These are phyloP conservation scores for Calidris pugnax DNA, from an alignment of 2,113 vertebrate species.

Conservation along the genomic window DNA sequence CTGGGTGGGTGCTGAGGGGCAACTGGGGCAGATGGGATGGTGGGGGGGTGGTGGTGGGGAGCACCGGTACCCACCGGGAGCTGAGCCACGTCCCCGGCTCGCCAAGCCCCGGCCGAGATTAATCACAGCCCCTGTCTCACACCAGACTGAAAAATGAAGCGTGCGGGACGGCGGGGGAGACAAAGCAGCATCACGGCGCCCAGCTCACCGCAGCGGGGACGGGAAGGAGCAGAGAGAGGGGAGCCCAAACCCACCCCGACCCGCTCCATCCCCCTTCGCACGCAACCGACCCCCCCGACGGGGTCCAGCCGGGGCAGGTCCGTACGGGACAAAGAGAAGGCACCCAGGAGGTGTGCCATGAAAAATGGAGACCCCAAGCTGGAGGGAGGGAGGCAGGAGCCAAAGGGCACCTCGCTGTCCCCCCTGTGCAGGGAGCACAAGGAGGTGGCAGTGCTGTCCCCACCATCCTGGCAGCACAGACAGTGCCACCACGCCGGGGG, in stretches of 20 bases:
- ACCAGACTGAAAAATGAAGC: conserved; percentile 61
- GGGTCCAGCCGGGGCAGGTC: neutral
- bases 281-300: neutral
- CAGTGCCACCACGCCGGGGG: fast-evolving
- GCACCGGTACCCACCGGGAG: neutral
- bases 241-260: neutral
- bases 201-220: neutral
- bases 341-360: neutral
- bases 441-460: neutral
- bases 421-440: neutral
- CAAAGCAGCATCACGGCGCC: conserved; percentile 18
- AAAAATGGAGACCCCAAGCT: neutral
- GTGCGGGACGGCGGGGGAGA: neutral
- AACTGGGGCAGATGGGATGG: neutral
- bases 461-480: neutral
- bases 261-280: neutral
- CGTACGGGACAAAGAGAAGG: neutral
- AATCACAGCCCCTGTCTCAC: conserved; percentile 8
- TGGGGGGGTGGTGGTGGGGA: neutral
- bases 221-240: neutral
- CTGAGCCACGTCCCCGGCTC: neutral
- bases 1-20: neutral
- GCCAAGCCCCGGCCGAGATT: neutral
- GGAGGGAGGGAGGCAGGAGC: neutral
- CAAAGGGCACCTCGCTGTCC: neutral